Base-by-base conservation (phyloP, 1,140 invertebrate species). In the Pararge aegeria region DNA sequence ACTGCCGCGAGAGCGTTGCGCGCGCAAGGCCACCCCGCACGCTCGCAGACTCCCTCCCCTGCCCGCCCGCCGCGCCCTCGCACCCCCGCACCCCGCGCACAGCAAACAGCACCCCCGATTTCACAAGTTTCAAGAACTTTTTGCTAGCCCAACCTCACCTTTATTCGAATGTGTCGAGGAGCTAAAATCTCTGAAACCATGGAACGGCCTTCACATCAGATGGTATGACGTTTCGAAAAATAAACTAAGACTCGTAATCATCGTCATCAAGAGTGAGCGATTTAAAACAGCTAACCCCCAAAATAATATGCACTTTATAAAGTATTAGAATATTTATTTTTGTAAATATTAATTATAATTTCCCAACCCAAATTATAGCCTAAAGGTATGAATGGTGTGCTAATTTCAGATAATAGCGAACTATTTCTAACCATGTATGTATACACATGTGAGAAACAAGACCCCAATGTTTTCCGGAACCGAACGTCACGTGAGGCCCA, bases 1-100 rank as follows among this genome's bases (percentile, higher is more conserved):
- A 88, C 85, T 88, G 83, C 83, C 80, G 81, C 77, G 80, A 52
- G 83, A 78, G 44, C 80, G 55, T 30, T 87, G 84, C 84, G 84
- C 84, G 84, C 84, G 83, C 84, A 86, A 55, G 55, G 61, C 51
- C 24, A 52, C 29, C 63, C 30, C 30, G 30, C 58, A 58, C 64
- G n/a, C 30, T 7, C 5, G 60, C 68, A 50, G 61, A 64, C 66
- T 58, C 49, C 53, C 61, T 55, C 24, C 55, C 48, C 63, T 61
- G 40, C 62, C 53, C 55, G 58, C 66, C 52, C 61, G 64, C 44
- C 62, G 24, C 57, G 19, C 61, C 58, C 55, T 61, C 60, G 29
- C 52, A 18, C 42, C 10, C n/a, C 62, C 64, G 52, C 54, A 51
- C 66, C 67, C 48, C 40, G 15, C 5, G 54, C 66, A 67, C 66